A percentile compares a stretch with the other conserved stretches of the same genome.
phyloP scores from a whole-genome alignment of 2,888 invertebrate species.

The Parapristionchus giblindavisi region DNA sequence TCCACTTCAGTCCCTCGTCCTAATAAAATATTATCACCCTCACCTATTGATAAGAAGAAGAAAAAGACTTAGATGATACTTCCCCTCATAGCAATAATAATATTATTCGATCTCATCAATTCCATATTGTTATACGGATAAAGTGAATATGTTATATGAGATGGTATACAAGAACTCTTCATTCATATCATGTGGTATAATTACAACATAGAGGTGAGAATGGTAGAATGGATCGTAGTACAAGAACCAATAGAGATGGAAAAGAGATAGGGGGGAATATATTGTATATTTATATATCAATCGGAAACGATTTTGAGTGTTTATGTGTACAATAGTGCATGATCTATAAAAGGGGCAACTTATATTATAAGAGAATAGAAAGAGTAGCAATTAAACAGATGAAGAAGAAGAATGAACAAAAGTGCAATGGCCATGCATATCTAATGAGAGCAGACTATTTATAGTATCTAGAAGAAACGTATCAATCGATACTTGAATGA shows the following conservation, averaged over 20 bases:
- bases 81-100: too few species aligned
- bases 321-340: slow-evolving; percentile 8
- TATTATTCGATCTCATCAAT: neutral
- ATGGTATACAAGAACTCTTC: slow-evolving; percentile 31
- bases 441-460: too few species aligned
- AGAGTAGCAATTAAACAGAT: too few species aligned
- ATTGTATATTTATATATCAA: slow-evolving; percentile 2
- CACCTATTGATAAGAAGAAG: slow-evolving; percentile 5
- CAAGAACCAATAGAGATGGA: neutral
- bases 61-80: too few species aligned
- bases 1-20: neutral
- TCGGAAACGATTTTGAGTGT: neutral
- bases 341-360: neutral
- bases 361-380: too few species aligned
- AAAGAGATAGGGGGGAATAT: neutral
- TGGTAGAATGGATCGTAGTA: neutral
- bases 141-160: neutral
- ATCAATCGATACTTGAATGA: too few species aligned
- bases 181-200: slow-evolving; percentile 31
- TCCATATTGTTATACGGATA: neutral
- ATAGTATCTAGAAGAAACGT: too few species aligned
- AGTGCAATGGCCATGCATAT: too few species aligned
- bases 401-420: too few species aligned
- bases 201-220: slow-evolving; percentile 30
- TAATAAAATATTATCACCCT: neutral